A percentile compares a stretch with the other conserved stretches of the same genome.
These are phyloP conservation scores for Chymomyza procnemis DNA, from an alignment of 2,888 invertebrate species.

Conservation along the genomic window DNA sequence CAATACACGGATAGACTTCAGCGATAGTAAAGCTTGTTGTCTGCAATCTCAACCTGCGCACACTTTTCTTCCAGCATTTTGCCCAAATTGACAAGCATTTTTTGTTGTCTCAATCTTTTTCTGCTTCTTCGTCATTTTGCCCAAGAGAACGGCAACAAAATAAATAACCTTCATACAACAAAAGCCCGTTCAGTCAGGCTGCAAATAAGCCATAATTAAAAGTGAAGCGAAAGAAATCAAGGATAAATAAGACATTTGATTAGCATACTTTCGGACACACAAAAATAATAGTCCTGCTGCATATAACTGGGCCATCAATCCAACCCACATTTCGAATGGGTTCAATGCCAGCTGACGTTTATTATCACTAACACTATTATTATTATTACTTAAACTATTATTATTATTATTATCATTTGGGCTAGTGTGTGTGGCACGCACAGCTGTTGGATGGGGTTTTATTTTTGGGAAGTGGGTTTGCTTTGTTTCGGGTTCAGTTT, in stretches of 20 bases:
- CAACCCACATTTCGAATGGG: slow-evolving; percentile 34
- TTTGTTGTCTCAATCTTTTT: no score
- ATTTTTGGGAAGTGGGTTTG: no score
- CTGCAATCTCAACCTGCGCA: no score
- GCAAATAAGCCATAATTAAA: no score
- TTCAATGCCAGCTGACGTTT: slow-evolving; percentile 14
- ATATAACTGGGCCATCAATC: slow-evolving; percentile 19
- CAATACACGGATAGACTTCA: no score
- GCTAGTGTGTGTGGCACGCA: not conserved
- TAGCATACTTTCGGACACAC: not conserved
- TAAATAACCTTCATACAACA: not conserved
- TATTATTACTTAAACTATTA: not conserved
- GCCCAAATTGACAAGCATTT: no score
- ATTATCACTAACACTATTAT: slow-evolving; percentile 16
- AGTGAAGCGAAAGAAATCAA: not conserved
- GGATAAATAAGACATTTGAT: not conserved
- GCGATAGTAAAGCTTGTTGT: no score
- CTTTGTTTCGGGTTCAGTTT: not conserved
- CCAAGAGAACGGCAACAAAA: not conserved
- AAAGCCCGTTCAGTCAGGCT: not conserved
- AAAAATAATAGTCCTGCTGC: not conserved
- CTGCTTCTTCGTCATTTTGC: no score
- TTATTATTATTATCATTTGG: not conserved
- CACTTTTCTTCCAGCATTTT: no score
- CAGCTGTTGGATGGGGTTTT: not conserved